Conservation (phyloP, 1,140 invertebrate genomes). For the Camponotus pennsylvanicus region DNA sequence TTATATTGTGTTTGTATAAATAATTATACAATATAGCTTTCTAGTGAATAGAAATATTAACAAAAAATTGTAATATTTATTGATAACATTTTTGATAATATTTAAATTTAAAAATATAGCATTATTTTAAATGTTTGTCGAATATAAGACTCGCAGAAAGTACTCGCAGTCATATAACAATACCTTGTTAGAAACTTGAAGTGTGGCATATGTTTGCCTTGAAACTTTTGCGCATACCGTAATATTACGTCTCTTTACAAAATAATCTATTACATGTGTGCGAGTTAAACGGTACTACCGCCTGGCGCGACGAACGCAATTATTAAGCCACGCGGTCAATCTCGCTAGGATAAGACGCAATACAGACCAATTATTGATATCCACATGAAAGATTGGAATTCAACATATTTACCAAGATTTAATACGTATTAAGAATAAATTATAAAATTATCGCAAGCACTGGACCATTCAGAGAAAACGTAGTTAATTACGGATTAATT, state of each 20-base stretch:
- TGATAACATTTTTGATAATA: not conserved
- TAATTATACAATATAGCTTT: not conserved
- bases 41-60: not conserved
- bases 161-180: not conserved
- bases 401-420: conserved; percentile 55
- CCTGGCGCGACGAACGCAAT: conserved; percentile 21
- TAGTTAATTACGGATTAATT: conserved; percentile 21
- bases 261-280: conserved; percentile 39
- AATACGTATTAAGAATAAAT: conserved; percentile 63
- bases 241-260: conserved; percentile 29
- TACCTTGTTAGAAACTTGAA: conserved; percentile 22
- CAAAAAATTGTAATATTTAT: not conserved
- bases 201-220: conserved; percentile 14
- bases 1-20: not conserved
- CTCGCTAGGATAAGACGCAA: conserved; percentile 40
- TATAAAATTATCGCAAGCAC: conserved; percentile 32
- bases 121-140: conserved; percentile 1
- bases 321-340: conserved; percentile 39
- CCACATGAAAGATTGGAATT: conserved; percentile 68
- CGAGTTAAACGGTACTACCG: conserved; percentile 63
- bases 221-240: conserved; percentile 19
- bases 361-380: conserved; percentile 61
- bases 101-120: not conserved
- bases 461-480: not conserved
- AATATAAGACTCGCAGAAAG: not conserved